These are phyloP conservation scores for Caenorhabditis sp. DNA, from an alignment of 2,888 invertebrate species.

Conservation along the genomic window DNA sequence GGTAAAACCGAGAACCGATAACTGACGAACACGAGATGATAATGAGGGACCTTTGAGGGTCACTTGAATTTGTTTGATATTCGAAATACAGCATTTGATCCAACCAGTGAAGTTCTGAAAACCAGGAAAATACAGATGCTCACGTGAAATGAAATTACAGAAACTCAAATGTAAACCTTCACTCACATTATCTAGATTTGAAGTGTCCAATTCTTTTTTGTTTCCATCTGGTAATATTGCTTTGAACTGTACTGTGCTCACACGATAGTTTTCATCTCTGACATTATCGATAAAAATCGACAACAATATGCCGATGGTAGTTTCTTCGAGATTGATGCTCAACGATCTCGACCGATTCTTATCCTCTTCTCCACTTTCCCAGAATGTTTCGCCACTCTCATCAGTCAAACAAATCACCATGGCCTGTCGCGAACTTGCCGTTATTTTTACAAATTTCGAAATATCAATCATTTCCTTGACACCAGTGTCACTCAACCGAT, in stretches of 20 bases:
- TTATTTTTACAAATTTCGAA: conserved; percentile 81
- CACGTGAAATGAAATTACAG: not conserved
- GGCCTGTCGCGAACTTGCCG: conserved; percentile 89
- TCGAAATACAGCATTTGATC: conserved; percentile 79
- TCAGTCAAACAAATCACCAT: conserved; percentile 92
- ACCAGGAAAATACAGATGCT: not conserved
- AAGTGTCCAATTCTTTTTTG: conserved; percentile 32
- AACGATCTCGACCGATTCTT: conserved; percentile 82
- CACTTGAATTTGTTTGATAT: conserved; percentile 76
- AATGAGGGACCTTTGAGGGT: conserved; percentile 84
- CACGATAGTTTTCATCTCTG: conserved; percentile 73
- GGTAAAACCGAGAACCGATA: conserved; percentile 44
- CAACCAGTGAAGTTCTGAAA: conserved; percentile 77
- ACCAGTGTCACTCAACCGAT: conserved; percentile 15
- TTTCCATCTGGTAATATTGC: conserved; percentile 36
- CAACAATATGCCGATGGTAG: conserved; percentile 79
- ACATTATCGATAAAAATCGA: conserved; percentile 93
- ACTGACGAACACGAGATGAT: conserved; percentile 32
- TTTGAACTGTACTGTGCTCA: conserved; percentile 23
- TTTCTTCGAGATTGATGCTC: conserved; percentile 69
- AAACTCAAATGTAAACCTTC: too few species aligned
- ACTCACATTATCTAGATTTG: conserved; percentile 39
- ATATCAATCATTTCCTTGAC: conserved; percentile 76
- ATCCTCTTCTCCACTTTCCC: conserved; percentile 98
- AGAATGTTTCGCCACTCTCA: conserved; percentile 94